Base-by-base conservation (phyloP, 2,888 invertebrate species). In the Cantharis nigra region DNA sequence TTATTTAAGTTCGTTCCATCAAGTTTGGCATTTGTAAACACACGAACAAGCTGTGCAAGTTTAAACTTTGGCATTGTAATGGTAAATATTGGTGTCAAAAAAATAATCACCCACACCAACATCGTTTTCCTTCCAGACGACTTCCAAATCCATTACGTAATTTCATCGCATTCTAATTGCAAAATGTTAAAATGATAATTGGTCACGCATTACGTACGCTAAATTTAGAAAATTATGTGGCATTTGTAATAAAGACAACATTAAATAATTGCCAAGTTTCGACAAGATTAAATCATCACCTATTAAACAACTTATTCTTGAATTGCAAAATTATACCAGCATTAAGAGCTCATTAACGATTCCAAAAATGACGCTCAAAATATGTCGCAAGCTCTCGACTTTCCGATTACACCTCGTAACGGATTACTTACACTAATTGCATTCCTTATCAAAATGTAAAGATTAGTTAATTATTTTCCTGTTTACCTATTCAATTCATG, bases 151-250 rank as follows among this genome's bases (percentile, higher is more conserved):
- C 49, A 49, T 49, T 49, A 49, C 49, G 49, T 49, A 49, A 72
- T 10, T 30, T 33, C 49, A 18, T 26, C 72, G 72, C 30, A 65
- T n/a, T 33, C 67, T 23, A 72, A 71, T 71, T 71, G 65, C 67
- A 23, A 67, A 72, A 65, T 65, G 20, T 23, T 18, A 49, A 72
- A 67, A 49, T 72, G 72, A 67, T 72, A 65, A 28, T 67, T 67
- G 67, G 72, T 67, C 72, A 67, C 72, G 49, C 65, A 72, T 67
- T 49, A 67, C 65, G 65, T 67, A 30, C 28, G 67, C 67, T 67
- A 72, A 72, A 67, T 72, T 49, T 72, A 30, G 33, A 72, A 72
- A 72, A 72, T 67, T 67, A 72, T 62, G 64, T 72, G 65, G 72
- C 72, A 33, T 72, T 49, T 49, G 65, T 16, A 18, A 49, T 67